These are phyloP conservation scores for Mus spicilegus DNA, from an alignment of 2,113 vertebrate genomes.

Conservation along the genomic window DNA sequence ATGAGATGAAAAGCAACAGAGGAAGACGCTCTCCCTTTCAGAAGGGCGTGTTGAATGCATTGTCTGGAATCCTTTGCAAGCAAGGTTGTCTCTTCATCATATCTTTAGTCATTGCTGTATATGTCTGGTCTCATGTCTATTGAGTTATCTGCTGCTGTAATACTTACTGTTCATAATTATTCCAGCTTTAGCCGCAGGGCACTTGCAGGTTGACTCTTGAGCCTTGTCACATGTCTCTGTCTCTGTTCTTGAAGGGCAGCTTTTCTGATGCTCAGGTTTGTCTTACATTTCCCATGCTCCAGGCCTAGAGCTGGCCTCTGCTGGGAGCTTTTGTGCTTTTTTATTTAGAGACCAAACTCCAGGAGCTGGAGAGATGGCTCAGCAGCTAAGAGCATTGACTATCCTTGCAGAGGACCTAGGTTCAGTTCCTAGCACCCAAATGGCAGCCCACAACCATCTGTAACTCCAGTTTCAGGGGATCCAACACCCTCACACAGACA, in stretches of 20 bases:
- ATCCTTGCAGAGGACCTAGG: too few species aligned
- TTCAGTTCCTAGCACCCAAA: too few species aligned
- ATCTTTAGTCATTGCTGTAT: neutral
- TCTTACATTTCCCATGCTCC: neutral
- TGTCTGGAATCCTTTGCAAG: conserved; percentile 26
- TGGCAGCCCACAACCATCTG: too few species aligned
- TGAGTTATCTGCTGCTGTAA: neutral
- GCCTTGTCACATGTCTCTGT: neutral
- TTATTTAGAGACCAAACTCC: conserved; percentile 8
- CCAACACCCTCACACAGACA: too few species aligned
- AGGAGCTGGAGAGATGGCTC: too few species aligned
- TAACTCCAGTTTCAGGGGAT: too few species aligned
- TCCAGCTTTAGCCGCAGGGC: neutral
- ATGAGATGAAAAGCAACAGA: too few species aligned
- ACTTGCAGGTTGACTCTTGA: neutral
- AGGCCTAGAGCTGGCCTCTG: neutral
- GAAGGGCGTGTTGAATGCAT: neutral
- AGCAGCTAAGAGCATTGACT: too few species aligned
- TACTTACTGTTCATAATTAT: neutral
- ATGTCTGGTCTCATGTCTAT: neutral
- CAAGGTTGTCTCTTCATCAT: neutral
- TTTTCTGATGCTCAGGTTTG: neutral
- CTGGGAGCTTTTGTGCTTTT: neutral
- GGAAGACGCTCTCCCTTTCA: neutral
- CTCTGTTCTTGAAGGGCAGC: neutral